These are phyloP conservation scores for Pelvicachromis taeniatus DNA, from an alignment of 2,113 vertebrate species.

Conservation along the genomic window DNA sequence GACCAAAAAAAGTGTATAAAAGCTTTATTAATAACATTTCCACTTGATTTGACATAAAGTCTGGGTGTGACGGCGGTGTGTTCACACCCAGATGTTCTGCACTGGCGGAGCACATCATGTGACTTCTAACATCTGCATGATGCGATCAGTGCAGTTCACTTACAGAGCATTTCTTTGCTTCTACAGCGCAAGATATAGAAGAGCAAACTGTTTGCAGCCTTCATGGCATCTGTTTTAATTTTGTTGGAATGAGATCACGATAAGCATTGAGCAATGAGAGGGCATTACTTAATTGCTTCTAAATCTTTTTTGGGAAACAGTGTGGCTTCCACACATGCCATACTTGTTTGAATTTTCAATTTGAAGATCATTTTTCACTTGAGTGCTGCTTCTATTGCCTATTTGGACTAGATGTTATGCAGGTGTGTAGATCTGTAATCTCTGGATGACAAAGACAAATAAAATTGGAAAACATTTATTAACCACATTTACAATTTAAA, in stretches of 20 bases:
- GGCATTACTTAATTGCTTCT: background rate
- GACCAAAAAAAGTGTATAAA: background rate
- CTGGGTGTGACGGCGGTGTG: background rate
- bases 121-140: background rate
- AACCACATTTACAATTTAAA: background rate
- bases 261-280: background rate
- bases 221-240: background rate
- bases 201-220: background rate
- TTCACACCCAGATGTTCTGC: background rate
- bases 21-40: background rate
- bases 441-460: background rate
- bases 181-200: background rate
- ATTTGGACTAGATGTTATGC: background rate
- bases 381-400: background rate
- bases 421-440: background rate
- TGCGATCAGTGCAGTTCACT: background rate
- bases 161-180: background rate
- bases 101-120: background rate
- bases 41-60: background rate
- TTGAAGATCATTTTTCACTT: background rate
- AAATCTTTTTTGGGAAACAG: background rate
- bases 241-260: background rate
- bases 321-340: background rate
- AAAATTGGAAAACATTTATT: background rate
- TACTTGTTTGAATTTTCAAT: background rate